Evolutionary conservation across 2,113 vertebrate species (phyloP).

Genomic region (Candoia aspera): DNA sequence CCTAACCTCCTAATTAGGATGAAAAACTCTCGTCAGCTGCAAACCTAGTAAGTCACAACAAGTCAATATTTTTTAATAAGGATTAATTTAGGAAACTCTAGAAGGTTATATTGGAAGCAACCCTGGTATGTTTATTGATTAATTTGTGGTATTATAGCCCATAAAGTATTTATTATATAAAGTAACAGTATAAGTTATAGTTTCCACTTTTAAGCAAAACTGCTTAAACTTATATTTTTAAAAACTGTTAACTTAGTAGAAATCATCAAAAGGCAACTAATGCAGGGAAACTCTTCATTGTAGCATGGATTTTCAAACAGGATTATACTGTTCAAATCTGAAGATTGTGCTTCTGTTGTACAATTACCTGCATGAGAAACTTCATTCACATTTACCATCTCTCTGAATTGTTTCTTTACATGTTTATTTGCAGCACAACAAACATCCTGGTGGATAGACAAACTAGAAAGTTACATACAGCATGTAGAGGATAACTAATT

Average conservation of each 20-base stretch:
- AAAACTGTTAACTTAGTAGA: not conserved
- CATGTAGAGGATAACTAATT: not conserved
- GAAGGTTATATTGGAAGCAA: conserved; percentile 88
- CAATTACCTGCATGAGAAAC: not conserved
- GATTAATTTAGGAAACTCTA: conserved; percentile 88
- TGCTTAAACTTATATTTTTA: conserved; percentile 38
- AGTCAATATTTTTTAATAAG: conserved; percentile 91
- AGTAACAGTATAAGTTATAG: conserved; percentile 80
- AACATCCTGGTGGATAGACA: not conserved
- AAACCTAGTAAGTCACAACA: conserved; percentile 76
- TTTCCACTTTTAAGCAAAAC: conserved; percentile 65
- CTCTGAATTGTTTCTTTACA: not conserved
- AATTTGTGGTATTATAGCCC: conserved; percentile 90
- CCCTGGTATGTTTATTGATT: conserved; percentile 90
- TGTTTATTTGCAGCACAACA: not conserved
- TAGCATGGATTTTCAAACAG: conserved; percentile 26
- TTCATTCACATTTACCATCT: not conserved
- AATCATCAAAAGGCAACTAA: conserved; percentile 10
- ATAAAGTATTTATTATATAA: conserved; percentile 87
- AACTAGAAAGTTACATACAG: not conserved
- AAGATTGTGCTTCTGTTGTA: not conserved
- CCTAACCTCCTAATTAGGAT: conserved; percentile 81
- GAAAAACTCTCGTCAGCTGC: conserved; percentile 74
- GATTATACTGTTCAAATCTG: not conserved
- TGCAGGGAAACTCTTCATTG: not conserved